phyloP scores from a whole-genome alignment of 2,888 invertebrate genomes.

The Chalcosyrphus nemorum region DNA sequence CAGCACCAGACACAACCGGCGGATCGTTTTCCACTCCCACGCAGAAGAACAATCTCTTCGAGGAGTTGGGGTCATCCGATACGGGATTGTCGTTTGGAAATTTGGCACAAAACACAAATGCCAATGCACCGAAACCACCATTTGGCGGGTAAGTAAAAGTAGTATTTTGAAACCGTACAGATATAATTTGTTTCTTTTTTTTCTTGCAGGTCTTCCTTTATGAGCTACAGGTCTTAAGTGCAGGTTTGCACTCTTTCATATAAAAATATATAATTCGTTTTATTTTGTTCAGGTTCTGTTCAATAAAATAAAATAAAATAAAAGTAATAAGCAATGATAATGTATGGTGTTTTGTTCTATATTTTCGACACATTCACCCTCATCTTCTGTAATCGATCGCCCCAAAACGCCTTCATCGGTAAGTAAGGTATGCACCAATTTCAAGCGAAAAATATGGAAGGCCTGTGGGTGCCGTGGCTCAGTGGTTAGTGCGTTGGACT shows the following conservation, averaged over 20 bases:
- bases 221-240: conserved; percentile 61
- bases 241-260: too few relatives aligned
- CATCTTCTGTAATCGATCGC: too few relatives aligned
- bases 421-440: too few relatives aligned
- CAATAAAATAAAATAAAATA: conserved; percentile 15
- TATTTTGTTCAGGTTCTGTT: conserved; percentile 21
- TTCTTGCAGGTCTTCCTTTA: conserved; percentile 56
- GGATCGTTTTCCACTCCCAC: conserved; percentile 75
- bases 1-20: conserved; percentile 72
- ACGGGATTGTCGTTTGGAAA: conserved; percentile 81
- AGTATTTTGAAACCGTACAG: too few relatives aligned
- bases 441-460: too few relatives aligned
- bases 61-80: conserved; percentile 79
- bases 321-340: neutral
- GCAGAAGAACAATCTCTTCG: conserved; percentile 79
- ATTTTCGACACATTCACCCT: too few relatives aligned
- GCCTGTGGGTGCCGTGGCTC: too few relatives aligned
- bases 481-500: too few relatives aligned
- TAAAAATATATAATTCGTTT: conserved; percentile 17
- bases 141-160: conserved; percentile 79
- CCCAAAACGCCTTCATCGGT: too few relatives aligned
- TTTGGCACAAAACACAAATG: conserved; percentile 79
- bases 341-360: neutral
- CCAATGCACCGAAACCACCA: conserved; percentile 78
- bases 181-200: neutral